phyloP scores from a whole-genome alignment of 2,113 vertebrate species.

The Cercopithecus mona region DNA sequence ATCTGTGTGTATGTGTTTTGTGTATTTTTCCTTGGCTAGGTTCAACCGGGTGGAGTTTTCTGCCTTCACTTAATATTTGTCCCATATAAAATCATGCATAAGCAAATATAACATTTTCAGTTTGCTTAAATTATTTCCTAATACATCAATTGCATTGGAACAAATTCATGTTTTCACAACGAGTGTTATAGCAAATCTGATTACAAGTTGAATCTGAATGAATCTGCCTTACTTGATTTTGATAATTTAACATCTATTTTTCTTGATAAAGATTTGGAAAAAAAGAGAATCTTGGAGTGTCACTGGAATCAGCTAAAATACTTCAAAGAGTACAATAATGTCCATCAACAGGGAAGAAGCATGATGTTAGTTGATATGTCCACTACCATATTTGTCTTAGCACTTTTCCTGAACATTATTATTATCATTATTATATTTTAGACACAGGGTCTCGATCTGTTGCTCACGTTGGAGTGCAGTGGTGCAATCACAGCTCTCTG shows the following conservation, averaged over 20 bases:
- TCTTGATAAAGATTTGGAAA: background rate
- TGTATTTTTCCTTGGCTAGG: background rate
- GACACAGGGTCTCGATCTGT: too few species aligned
- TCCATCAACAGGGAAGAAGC: background rate
- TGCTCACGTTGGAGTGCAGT: too few species aligned
- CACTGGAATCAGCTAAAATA: background rate
- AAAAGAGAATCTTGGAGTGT: background rate
- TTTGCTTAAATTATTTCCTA: background rate
- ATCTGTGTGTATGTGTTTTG: background rate
- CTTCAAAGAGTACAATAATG: background rate
- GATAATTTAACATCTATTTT: background rate
- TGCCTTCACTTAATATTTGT: background rate
- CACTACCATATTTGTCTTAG: background rate
- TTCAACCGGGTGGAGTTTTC: background rate
- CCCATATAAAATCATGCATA: background rate
- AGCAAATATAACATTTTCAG: background rate
- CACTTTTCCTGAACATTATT: background rate
- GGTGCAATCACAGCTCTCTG: too few species aligned
- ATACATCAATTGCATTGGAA: background rate
- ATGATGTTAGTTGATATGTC: too few species aligned
- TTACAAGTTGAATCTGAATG: background rate
- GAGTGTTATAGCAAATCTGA: background rate
- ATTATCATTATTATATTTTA: too few species aligned
- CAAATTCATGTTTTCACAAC: constrained; percentile 1
- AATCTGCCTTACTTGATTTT: background rate